Evolutionary conservation across 2,888 invertebrate genomes (phyloP), one percentile per base, ranked within the genome.

Genomic region (Ramazzottius varieornatus): DNA sequence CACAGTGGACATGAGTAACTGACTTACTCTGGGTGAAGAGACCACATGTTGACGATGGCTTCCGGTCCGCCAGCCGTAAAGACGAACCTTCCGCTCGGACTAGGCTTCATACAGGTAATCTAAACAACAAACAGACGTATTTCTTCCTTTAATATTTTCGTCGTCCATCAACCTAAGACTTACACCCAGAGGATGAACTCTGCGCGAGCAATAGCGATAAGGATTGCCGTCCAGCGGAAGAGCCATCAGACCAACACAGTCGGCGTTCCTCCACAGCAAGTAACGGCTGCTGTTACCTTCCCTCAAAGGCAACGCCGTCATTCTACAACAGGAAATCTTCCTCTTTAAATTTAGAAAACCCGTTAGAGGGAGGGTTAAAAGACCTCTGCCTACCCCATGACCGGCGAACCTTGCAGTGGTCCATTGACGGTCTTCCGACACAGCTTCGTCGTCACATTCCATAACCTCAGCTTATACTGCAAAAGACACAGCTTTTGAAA

Each of bases 191-290:
- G 54, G 54, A 54, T 54, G 54, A 4, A 54, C 54, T 4, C 54
- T 16, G 16, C 54, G 54, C 29, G 54, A 54, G 29, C 54, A 54
- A 24, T 54, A 54, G 16, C 54, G 54, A 77, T 82, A 85, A 2
- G 86, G 86, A 73, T 86, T 86, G 0, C 86, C 86, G 72, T 85
- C 84, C 0, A 84, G 74, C 0, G 86, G 85, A 71, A 84, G 72
- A 68, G 82, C 80, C 72, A 84, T 83, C 32, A 86, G 73, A 0
- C 86, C 86, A 4, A 86, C 79, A 69, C 83, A 80, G 70, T 81
- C 82, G 63, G 80, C 78, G 1, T 83, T 83, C 24, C 80, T 78
- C 71, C 83, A 86, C 33, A 83, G 73, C 70, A 85, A 72, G 71
- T 83, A 84, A 46, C 74, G 64, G 69, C 73, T 63, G 70, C 71